phyloP scores from a whole-genome alignment of 2,797 vertebrate species.

The Dendrocincla fuliginosa region DNA sequence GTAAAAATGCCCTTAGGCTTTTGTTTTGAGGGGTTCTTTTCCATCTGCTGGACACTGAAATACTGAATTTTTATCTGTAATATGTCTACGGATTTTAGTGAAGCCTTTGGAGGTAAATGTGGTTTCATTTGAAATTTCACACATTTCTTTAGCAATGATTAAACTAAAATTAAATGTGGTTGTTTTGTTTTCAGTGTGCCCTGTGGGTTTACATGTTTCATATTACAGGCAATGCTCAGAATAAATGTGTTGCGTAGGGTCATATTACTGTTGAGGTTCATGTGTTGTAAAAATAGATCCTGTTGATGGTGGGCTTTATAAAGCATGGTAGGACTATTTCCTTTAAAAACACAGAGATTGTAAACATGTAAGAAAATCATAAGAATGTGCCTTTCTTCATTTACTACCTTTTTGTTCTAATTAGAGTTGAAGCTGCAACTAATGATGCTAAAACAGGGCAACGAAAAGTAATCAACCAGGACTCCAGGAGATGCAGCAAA shows the following conservation, averaged over 20 bases:
- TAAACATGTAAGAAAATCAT: not conserved
- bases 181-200: not conserved
- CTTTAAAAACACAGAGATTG: not conserved
- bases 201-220: not conserved
- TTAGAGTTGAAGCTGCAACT: not conserved
- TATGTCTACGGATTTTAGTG: not conserved
- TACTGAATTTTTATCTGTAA: not conserved
- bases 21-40: not conserved
- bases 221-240: constrained; percentile 29
- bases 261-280: constrained; percentile 20
- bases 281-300: constrained; percentile 36
- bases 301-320: not conserved
- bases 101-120: not conserved
- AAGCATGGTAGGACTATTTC: not conserved
- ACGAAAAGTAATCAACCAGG: not conserved
- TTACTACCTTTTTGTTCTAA: not conserved
- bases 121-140: not conserved
- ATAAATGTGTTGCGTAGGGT: not conserved
- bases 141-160: not conserved
- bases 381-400: not conserved
- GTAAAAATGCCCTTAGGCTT: not conserved
- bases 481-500: not conserved
- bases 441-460: not conserved
- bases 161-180: not conserved
- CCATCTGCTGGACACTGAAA: not conserved